A percentile compares a stretch with the other conserved stretches of the same genome.
Conservation (phyloP, 2,888 invertebrate genomes). For the Caenorhabditis panamensis region DNA sequence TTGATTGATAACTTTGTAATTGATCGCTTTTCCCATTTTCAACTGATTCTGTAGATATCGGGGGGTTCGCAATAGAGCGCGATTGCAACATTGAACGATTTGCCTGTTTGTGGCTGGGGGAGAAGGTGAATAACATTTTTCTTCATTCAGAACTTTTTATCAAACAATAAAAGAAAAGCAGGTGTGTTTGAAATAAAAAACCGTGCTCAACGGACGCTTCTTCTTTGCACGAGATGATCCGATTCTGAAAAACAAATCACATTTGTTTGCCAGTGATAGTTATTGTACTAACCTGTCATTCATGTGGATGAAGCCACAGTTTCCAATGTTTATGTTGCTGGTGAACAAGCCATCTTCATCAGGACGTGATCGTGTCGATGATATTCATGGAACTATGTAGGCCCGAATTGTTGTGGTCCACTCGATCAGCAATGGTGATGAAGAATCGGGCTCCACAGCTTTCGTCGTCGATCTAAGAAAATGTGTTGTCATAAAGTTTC, state of each 20-base stretch:
- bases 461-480: constrained; percentile 20
- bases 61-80: too few species aligned
- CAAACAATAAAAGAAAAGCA: too few species aligned
- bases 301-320: constrained; percentile 24
- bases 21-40: too few species aligned
- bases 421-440: constrained; percentile 2
- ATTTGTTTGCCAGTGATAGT: too few species aligned
- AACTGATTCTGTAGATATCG: too few species aligned
- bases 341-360: neutral
- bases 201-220: neutral
- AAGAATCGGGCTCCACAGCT: constrained; percentile 29
- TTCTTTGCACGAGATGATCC: neutral
- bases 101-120: too few species aligned
- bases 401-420: constrained; percentile 9
- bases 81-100: too few species aligned
- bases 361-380: neutral
- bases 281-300: constrained; percentile 17
- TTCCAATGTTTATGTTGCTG: constrained; percentile 2
- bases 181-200: too few species aligned
- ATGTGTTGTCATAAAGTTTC: neutral
- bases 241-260: too few species aligned
- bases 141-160: too few species aligned
- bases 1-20: too few species aligned
- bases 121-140: too few species aligned
- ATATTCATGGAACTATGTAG: constrained; percentile 7